Evolutionary conservation across 2,113 vertebrate genomes (phyloP).

Genomic region (Salvator merianae): DNA sequence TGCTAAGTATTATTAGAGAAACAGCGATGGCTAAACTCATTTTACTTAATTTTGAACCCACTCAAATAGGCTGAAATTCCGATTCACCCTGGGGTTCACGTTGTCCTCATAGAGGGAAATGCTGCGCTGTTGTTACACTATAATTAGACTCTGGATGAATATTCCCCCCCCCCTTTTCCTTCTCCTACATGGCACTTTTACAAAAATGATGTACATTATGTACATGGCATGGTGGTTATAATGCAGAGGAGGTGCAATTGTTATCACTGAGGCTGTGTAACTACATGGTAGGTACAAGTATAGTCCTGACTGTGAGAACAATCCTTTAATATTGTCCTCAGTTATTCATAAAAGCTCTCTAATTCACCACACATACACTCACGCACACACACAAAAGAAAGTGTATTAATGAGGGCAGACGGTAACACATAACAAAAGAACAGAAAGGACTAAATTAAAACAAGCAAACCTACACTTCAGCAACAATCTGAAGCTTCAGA

Average conservation of each 20-base stretch:
- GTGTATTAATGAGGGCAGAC: neutral
- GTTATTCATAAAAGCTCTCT: constrained; percentile 20
- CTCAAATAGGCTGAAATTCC: constrained; percentile 60
- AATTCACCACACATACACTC: neutral
- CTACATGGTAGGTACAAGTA: constrained; percentile 14
- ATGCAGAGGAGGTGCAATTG: constrained; percentile 57
- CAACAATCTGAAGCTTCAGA: neutral
- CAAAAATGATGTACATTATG: constrained; percentile 50
- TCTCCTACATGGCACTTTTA: constrained; percentile 54
- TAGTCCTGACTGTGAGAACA: neutral
- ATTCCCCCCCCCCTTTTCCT: constrained; percentile 15
- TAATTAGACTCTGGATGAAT: constrained; percentile 47
- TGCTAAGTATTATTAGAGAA: constrained; percentile 74
- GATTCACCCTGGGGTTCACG: constrained; percentile 44
- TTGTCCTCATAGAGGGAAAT: constrained; percentile 34
- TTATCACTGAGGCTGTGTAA: constrained; percentile 49
- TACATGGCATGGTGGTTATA: constrained; percentile 40
- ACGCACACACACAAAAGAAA: neutral
- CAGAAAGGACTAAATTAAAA: constrained; percentile 3
- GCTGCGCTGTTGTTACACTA: constrained; percentile 57
- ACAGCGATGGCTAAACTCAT: constrained; percentile 70
- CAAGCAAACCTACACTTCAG: neutral
- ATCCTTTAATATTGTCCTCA: constrained; percentile 21
- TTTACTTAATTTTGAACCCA: constrained; percentile 75
- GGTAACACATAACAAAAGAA: neutral